These are phyloP conservation scores for Junonia oenone DNA, from an alignment of 2,888 invertebrate species.

Conservation along the genomic window DNA sequence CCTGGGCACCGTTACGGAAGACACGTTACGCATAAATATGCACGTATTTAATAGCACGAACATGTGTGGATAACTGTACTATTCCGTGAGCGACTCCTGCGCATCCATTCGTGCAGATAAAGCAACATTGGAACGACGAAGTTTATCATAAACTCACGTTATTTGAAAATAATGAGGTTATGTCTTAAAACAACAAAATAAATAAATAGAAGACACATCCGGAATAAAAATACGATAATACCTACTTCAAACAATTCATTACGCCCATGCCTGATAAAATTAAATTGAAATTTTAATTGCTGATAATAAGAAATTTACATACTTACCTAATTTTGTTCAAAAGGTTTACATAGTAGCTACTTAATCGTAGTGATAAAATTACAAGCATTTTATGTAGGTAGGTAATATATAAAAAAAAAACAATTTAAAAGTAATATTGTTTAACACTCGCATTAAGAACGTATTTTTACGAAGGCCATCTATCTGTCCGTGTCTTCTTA, in stretches of 20 bases:
- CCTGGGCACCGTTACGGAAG: conserved; percentile 61
- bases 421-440: too few species aligned
- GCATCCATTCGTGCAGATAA: conserved; percentile 37
- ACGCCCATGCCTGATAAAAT: too few species aligned
- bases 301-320: too few species aligned
- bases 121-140: conserved; percentile 21
- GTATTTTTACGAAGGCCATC: not conserved
- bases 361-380: too few species aligned
- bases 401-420: too few species aligned
- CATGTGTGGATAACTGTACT: conserved; percentile 68
- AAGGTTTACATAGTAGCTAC: too few species aligned
- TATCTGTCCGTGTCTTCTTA: not conserved
- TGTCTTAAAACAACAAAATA: not conserved
- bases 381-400: too few species aligned
- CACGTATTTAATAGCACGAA: conserved; percentile 67
- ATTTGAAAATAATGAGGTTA: conserved; percentile 3
- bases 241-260: too few species aligned
- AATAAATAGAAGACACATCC: too few species aligned
- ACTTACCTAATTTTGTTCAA: too few species aligned
- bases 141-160: conserved; percentile 10
- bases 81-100: conserved; percentile 46
- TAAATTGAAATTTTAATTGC: too few species aligned
- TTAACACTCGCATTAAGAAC: not conserved
- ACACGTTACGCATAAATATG: conserved; percentile 75
- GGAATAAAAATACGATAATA: not conserved